These are phyloP conservation scores for Cotesia vestalis DNA, from an alignment of 1,140 invertebrate genomes.

Conservation along the genomic window DNA sequence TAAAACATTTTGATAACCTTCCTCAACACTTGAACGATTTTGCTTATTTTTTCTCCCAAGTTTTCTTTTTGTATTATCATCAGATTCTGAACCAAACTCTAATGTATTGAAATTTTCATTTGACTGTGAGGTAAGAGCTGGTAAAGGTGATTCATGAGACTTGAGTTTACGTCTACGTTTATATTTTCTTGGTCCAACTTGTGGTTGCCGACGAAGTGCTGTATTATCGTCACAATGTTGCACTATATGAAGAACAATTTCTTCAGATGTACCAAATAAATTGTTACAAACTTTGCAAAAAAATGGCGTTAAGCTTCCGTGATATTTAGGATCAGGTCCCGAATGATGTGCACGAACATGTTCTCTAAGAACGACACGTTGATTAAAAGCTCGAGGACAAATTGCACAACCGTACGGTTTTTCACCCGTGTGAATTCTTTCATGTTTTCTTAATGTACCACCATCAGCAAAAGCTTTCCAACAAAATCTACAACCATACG, in stretches of 20 bases:
- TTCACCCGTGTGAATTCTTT: constrained; percentile 95
- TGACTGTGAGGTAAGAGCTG: constrained; percentile 47
- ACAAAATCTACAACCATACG: constrained; percentile 95
- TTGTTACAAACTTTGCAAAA: constrained; percentile 79
- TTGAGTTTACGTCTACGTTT: constrained; percentile 80
- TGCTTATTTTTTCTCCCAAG: constrained; percentile 59
- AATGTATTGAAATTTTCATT: constrained; percentile 62
- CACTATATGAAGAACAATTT: constrained; percentile 81
- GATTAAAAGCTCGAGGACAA: constrained; percentile 87
- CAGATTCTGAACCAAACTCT: constrained; percentile 61
- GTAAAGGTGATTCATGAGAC: constrained; percentile 64
- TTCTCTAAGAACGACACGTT: constrained; percentile 80
- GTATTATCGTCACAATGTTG: constrained; percentile 85
- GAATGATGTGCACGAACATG: constrained; percentile 86
- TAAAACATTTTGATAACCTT: constrained; percentile 64
- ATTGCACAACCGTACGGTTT: constrained; percentile 97
- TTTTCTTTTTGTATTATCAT: constrained; percentile 63
- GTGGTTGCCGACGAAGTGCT: constrained; percentile 78
- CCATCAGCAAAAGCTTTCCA: constrained; percentile 99
- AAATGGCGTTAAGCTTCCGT: constrained; percentile 69
- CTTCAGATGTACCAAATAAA: constrained; percentile 73
- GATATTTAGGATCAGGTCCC: constrained; percentile 73
- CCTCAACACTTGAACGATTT: constrained; percentile 59
- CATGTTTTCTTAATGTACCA: constrained; percentile 95
- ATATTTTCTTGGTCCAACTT: constrained; percentile 80